These are phyloP conservation scores for Piezodorus guildinii DNA, from an alignment of 1,140 invertebrate genomes.

Conservation along the genomic window DNA sequence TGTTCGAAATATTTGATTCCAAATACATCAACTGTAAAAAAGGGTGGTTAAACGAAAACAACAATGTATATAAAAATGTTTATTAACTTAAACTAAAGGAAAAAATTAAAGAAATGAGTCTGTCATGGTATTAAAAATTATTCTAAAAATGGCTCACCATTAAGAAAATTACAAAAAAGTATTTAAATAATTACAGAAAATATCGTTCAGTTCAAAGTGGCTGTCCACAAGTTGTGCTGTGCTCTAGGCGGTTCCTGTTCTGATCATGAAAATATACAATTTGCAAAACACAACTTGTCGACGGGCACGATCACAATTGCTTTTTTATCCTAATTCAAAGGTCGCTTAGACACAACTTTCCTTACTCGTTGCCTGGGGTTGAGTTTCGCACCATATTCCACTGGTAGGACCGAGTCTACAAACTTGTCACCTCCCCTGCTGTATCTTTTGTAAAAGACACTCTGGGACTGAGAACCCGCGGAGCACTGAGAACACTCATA, in stretches of 20 bases:
- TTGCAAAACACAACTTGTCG: slow-evolving; percentile 5
- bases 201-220: not conserved
- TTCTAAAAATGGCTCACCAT: too few relatives aligned
- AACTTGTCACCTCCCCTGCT: not conserved
- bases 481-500: slow-evolving; percentile 29
- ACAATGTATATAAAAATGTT: too few relatives aligned
- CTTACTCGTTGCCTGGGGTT: not conserved
- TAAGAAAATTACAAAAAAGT: too few relatives aligned
- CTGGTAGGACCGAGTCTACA: not conserved
- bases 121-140: too few relatives aligned
- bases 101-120: too few relatives aligned
- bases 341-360: slow-evolving; percentile 9
- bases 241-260: not conserved
- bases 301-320: slow-evolving; percentile 4
- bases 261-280: not conserved
- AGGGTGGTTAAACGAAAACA: too few relatives aligned
- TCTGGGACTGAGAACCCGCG: not conserved
- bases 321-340: not conserved
- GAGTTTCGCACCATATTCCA: slow-evolving; percentile 7
- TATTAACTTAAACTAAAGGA: too few relatives aligned
- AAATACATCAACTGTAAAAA: too few relatives aligned
- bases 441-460: slow-evolving; percentile 3
- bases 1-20: too few relatives aligned
- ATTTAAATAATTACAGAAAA: too few relatives aligned
- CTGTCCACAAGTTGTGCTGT: slow-evolving; percentile 3